Evolutionary conservation across 2,888 invertebrate genomes (phyloP), one percentile per base, ranked within the genome.

Genomic region (Cinara cedri): DNA sequence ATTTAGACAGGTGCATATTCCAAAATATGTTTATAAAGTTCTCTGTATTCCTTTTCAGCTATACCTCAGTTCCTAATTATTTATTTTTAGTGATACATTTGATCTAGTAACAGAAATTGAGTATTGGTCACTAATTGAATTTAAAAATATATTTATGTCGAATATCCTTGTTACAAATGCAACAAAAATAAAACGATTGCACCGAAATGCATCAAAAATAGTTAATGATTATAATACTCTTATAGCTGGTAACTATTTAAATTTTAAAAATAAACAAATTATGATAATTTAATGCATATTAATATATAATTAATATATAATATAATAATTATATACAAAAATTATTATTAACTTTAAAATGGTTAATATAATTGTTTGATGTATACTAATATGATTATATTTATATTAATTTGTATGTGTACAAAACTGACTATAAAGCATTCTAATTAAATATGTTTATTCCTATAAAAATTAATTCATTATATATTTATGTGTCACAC

Each of bases 151-250:
- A 49, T 21, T 78, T 2, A 68, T 11, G 34, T 13, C 19, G 13
- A 68, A 70, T 16, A 10, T 3, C n/a, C 34, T 70, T 0, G 49
- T 60, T 9, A 9, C 26, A 21, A 68, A 78, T 13, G 57, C 68
- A 8, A 26, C 57, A 34, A 68, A 68, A 66, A 76, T 78, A 24
- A 78, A 60, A 9, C 46, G n/a, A 34, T 42, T 68, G 0, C 49
- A 78, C 21, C 51, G 68, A 21, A 70, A 78, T 34, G 9, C 54
- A 9, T 57, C 76, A 9, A 78, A 49, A 68, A 49, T 78, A 16
- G 76, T 70, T 6, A 68, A 78, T 3, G 68, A 78, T 21, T 78
- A 78, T 24, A 78, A 78, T 9, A 68, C 14, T 70, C 34, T 78
- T 13, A 70, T 70, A 46, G 66, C 76, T 16, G 76, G 76, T 68